Conservation (phyloP, 2,888 invertebrate genomes). For the Cryptus viduatorius region DNA sequence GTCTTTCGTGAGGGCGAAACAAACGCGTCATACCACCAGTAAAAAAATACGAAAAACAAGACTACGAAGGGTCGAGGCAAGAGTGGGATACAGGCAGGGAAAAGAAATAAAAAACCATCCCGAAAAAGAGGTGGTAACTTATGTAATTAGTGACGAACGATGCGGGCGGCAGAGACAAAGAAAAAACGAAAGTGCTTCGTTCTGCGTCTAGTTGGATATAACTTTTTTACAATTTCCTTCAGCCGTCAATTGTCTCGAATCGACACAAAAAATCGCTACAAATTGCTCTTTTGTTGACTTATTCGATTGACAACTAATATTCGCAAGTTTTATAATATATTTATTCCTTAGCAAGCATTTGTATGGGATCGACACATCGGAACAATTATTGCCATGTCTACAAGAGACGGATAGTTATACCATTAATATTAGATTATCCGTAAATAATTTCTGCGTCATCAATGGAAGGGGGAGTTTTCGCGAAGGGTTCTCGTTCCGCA, state of each 20-base stretch:
- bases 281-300: not conserved
- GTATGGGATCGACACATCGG: not conserved
- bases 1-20: slow-evolving; percentile 8
- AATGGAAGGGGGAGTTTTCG: not conserved
- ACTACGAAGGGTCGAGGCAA: not conserved
- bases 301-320: too few species aligned
- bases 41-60: not conserved
- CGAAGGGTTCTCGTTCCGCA: slow-evolving; percentile 12
- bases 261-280: not conserved
- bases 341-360: too few species aligned
- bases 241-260: not conserved
- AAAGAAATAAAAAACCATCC: not conserved
- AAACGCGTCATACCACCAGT: not conserved
- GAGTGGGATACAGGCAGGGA: slow-evolving; percentile 5
- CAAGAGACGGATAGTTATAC: not conserved
- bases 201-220: not conserved
- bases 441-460: slow-evolving; percentile 42
- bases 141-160: slow-evolving; percentile 20
- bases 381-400: not conserved
- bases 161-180: slow-evolving; percentile 15
- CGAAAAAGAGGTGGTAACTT: slow-evolving; percentile 46
- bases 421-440: slow-evolving; percentile 5
- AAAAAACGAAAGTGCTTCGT: slow-evolving; percentile 18
- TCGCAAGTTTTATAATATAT: too few species aligned
- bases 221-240: slow-evolving; percentile 34